Evolutionary conservation across 2,888 invertebrate species (phyloP).

Genomic region (Sminthurinus aureus): DNA sequence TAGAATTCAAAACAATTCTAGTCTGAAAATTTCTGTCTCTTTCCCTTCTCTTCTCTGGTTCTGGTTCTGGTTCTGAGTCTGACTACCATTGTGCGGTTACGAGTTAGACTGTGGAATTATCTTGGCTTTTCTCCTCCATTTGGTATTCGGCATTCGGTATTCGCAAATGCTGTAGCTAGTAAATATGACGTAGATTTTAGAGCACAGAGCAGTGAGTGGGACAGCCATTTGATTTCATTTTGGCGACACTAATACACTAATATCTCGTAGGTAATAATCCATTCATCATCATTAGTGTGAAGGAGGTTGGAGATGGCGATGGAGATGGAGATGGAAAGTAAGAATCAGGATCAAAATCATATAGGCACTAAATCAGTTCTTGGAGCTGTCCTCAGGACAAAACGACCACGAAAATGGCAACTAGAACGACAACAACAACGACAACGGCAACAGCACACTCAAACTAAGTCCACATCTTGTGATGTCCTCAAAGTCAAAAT

Average conservation of each 20-base stretch:
- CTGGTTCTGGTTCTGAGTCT: too few species aligned
- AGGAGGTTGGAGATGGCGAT: background rate
- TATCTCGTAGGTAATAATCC: conserved; percentile 30
- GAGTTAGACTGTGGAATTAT: too few species aligned
- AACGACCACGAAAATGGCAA: conserved; percentile 2
- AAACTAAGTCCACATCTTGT: conserved; percentile 17
- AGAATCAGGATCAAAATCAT: background rate
- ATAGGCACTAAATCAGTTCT: conserved; percentile 23
- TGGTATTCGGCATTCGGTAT: too few species aligned
- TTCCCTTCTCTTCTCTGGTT: too few species aligned
- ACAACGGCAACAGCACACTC: background rate
- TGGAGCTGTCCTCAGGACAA: conserved; percentile 18
- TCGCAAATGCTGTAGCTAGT: too few species aligned
- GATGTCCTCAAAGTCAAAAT: background rate
- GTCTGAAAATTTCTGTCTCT: too few species aligned
- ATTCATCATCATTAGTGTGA: conserved; percentile 38
- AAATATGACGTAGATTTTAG: background rate
- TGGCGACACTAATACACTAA: background rate
- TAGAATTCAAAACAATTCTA: too few species aligned
- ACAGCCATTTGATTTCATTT: conserved; percentile 34
- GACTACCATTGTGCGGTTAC: too few species aligned
- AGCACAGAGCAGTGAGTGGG: background rate
- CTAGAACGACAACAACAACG: background rate
- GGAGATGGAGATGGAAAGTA: background rate
- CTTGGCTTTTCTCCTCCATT: background rate